Evolutionary conservation across 1,140 invertebrate species (phyloP), one percentile per base, ranked within the genome.

Genomic region (Pemphigus obesinymphae): DNA sequence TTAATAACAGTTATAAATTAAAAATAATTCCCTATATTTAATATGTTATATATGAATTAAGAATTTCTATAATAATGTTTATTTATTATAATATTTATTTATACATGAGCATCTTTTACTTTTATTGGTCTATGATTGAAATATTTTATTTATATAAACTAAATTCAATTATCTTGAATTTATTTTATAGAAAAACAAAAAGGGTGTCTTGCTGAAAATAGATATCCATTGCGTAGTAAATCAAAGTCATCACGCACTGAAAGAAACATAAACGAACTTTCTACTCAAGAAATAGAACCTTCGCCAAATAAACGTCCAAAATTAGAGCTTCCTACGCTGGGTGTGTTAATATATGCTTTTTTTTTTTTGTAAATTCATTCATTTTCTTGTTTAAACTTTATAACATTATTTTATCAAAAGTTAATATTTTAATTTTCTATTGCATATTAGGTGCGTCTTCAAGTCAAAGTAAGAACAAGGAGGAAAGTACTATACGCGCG

Each of bases 271-370:
- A 61, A 40, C 31, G 37, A 80, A 40, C n/a, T 29, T 63, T 20
- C 50, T 43, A 58, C 23, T 6, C 76, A 80, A 45, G 76, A 80
- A 80, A 63, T 26, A 26, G 76, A 80, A 58, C 76, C 76, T 45
- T 43, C 37, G 20, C 76, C 76, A 11, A 80, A 63, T 61, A 80
- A 80, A 80, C 76, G 76, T 13, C 76, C 23, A 31, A 80, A 80
- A 61, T 80, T 80, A 63, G 76, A 80, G 45, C 50, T 80, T 45
- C 37, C 55, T 80, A 80, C 76, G 3, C 76, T 80, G 76, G 76
- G 76, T 80, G 45, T 37, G 23, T 31, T 43, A 3, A 23, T 31
- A 20, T 61, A 29, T 3, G 13, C 34, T 45, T 23, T 34, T n/a
- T 31, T 50, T 58, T 26, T 10, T 17, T 26, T 37, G 11, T 61